Base-by-base conservation (phyloP, 2,113 vertebrate species). In the Amphiprion percula region DNA sequence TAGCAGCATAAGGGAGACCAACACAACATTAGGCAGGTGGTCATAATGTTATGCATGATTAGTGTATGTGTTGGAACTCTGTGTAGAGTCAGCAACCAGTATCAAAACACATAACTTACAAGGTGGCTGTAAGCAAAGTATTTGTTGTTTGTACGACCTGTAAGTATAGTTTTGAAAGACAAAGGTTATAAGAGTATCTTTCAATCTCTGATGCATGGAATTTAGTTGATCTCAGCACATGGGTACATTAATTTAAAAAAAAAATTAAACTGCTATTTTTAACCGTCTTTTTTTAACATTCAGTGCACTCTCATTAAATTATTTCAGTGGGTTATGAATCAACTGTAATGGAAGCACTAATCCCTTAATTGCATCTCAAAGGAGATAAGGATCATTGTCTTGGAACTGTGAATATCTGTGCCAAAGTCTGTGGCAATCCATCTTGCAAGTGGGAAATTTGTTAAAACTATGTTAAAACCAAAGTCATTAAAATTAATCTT, bases 361-460 rank as follows among this genome's bases (percentile, higher is more conserved):
- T 60, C 44, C 12, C 10, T 77, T 46, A 59, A 76, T 66, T 70
- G 44, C 52, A 74, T 65, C 59, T 62, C 70, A 77, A 60, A 30
- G 44, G 60, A 68, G 52, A 80, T 21, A 14, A 54, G 28, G 24
- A 26, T 58, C 37, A 17, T 16, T 62, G 24, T 21, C 33, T 61
- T n/a, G 46, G 58, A 64, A 47, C 28, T 8, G 67, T 52, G 16
- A 68, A 62, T 52, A n/a, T 68, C 5, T 17, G 10, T 63, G 15
- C 19, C 16, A 82, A 24, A 24, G 11, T n/a, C 10, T 10, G 23
- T 10, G 46, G 33, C 26, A 67, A 44, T 41, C 17, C 5, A 39
- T 61, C 55, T 17, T 58, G 28, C 15, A 19, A 33, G 16, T 58
- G 26, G 16, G 8, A 33, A 17, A 58, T 58, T 49, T 49, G 17